Evolutionary conservation across 2,888 invertebrate genomes (phyloP), one percentile per base, ranked within the genome.

Genomic region (Auanema freiburgensis): DNA sequence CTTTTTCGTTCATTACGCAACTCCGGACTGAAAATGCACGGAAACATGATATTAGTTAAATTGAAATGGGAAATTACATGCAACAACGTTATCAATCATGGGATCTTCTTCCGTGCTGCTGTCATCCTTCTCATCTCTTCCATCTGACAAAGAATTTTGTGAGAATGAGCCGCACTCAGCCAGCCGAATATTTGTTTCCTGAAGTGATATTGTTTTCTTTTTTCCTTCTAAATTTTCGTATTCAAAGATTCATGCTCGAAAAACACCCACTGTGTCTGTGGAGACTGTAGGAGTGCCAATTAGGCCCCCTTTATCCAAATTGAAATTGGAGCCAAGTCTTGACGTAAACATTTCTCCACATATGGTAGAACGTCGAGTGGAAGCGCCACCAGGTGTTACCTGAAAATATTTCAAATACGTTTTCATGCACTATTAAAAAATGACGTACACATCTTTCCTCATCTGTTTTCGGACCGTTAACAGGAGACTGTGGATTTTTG

Each of bases 1-100:
- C 75, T 40, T 72, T 73, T 64, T 81, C 80, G 56, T 77, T 69
- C 63, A 81, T 66, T 10, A 77, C 74, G 58, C 81, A 81, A 21
- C 74, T 73, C 8, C 79, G 68, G 63, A 75, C 79, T 79, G 62
- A 66, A 79, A 59, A 14, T 2, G 14, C 12, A 24, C 2, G 3
- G 41, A 40, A 16, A 16, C 41, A 40, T n/a, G 25, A 55, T 41
- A n/a, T 11, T 40, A 3, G 11, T 41, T 24, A 40, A 40, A 55
- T 18, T 5, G 10, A 16, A 18, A 50, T n/a, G 23, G 3, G 2
- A 60, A 64, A 69, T 69, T 21, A 72, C 70, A 71, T 25, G 72
- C 68, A 50, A 74, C 69, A 16, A 74, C 72, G 54, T 67, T 68
- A 44, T 72, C 72, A 57, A 74, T 68, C 16, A 72, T 65, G 1